phyloP scores from a whole-genome alignment of 2,888 invertebrate genomes.

The Crematogaster levior region DNA sequence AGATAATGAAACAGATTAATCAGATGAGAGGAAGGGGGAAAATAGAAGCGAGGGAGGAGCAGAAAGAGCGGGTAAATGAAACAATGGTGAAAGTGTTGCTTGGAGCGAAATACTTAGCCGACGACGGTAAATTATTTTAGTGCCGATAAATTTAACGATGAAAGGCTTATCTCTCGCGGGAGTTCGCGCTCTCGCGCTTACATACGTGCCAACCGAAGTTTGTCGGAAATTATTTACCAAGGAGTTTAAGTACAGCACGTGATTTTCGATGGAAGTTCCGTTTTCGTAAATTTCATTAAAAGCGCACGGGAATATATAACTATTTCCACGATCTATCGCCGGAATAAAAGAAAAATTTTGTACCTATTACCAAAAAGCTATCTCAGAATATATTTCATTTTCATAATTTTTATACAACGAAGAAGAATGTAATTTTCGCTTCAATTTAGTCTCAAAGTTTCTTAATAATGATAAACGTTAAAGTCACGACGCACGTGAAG shows the following conservation, averaged over 20 bases:
- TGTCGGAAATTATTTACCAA: conserved; percentile 38
- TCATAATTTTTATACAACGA: neutral
- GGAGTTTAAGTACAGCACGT: conserved; percentile 22
- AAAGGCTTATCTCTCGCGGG: conserved; percentile 42
- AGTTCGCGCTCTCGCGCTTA: conserved; percentile 27
- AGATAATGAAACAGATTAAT: conserved; percentile 78
- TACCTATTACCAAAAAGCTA: neutral
- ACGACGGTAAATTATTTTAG: conserved; percentile 37
- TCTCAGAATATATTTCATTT: neutral
- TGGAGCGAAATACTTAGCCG: conserved; percentile 26
- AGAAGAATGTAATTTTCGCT: neutral
- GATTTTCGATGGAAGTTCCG: conserved; percentile 19
- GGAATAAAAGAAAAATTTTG: neutral
- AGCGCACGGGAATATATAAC: neutral
- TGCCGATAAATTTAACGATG: conserved; percentile 47
- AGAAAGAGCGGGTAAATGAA: conserved; percentile 7
- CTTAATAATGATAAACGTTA: neutral
- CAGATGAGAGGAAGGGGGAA: conserved; percentile 50
- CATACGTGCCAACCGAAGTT: conserved; percentile 20
- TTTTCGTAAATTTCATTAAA: conserved; percentile 45
- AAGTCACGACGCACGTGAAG: neutral
- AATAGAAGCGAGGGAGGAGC: neutral
- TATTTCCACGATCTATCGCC: neutral
- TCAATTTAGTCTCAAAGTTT: neutral
- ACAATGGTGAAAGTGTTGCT: conserved; percentile 41